phyloP scores from a whole-genome alignment of 2,797 vertebrate species.

The Apogon talboti region DNA sequence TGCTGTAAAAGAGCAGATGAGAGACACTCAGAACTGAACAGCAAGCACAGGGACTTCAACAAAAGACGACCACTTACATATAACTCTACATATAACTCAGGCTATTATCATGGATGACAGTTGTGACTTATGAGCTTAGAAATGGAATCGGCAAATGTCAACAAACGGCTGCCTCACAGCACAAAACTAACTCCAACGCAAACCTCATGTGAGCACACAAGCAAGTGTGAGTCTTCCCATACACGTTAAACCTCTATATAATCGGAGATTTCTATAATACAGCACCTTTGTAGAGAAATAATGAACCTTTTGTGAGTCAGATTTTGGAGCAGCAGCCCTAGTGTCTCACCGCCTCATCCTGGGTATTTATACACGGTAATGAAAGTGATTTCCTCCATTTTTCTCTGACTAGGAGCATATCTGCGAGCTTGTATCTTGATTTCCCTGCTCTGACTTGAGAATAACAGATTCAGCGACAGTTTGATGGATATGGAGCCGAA shows the following conservation, averaged over 20 bases:
- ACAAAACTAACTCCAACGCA: no score
- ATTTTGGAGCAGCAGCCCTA: neutral
- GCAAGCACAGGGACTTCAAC: no score
- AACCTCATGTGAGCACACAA: no score
- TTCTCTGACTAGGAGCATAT: constrained; percentile 26
- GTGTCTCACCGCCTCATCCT: constrained; percentile 12
- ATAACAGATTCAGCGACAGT: constrained; percentile 1
- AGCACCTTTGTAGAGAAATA: neutral
- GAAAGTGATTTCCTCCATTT: constrained; percentile 28
- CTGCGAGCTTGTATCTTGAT: constrained; percentile 21
- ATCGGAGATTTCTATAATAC: neutral
- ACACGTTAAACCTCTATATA: neutral
- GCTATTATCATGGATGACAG: no score
- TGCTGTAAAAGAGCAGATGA: no score
- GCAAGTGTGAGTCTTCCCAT: no score
- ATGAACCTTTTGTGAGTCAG: neutral
- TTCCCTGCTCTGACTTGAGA: constrained; percentile 11
- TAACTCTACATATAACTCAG: no score
- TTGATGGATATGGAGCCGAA: constrained; percentile 5
- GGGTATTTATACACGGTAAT: constrained; percentile 38
- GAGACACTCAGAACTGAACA: no score
- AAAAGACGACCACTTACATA: no score
- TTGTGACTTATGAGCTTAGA: no score
- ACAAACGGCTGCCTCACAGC: no score
- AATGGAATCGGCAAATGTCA: no score